Evolutionary conservation across 2,113 vertebrate species (phyloP).

Genomic region (Odocoileus hemionus): DNA sequence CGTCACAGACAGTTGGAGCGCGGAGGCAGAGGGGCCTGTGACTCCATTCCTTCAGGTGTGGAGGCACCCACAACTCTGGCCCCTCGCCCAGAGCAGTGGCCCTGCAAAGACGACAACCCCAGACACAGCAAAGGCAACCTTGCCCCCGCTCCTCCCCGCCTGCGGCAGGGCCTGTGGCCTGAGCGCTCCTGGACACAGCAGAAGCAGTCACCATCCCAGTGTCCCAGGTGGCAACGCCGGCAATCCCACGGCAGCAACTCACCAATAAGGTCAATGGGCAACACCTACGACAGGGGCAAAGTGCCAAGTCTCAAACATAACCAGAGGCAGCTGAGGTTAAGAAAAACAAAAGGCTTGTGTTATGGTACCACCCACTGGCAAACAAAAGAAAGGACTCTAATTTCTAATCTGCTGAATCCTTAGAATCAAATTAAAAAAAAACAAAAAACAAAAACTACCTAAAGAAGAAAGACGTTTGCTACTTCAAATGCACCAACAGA

Average conservation of each 20-base stretch:
- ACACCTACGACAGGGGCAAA: neutral
- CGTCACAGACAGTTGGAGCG: neutral
- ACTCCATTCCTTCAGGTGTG: neutral
- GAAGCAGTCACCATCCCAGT: neutral
- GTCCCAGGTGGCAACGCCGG: neutral
- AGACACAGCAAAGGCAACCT: neutral
- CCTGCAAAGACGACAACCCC: neutral
- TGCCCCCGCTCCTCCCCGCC: neutral
- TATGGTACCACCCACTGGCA: neutral
- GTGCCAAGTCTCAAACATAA: neutral
- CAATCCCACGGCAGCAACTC: neutral
- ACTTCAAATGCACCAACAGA: neutral
- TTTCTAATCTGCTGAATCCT: neutral
- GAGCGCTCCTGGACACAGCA: neutral
- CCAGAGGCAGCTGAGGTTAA: neutral
- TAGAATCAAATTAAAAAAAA: neutral
- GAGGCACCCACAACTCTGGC: neutral
- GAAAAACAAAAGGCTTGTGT: neutral
- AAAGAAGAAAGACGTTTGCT: neutral
- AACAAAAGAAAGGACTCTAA: neutral
- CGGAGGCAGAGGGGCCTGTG: neutral
- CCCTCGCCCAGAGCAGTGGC: neutral
- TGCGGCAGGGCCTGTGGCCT: neutral
- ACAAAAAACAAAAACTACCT: neutral
- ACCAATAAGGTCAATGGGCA: neutral